phyloP scores from a whole-genome alignment of 2,797 vertebrate genomes.

The Lates japonicus region DNA sequence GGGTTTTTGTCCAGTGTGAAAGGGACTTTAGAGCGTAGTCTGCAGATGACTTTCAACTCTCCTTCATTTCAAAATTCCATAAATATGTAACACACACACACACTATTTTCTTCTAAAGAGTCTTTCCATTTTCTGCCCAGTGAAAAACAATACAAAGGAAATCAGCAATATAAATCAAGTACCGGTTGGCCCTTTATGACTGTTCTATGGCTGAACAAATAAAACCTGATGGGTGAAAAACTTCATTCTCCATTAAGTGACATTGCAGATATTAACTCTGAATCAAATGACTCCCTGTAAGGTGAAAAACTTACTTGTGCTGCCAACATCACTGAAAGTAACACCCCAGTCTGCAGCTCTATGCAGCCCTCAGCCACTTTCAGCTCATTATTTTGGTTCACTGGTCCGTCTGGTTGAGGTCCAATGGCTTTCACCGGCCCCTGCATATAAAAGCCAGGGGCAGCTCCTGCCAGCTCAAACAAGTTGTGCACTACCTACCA shows the following conservation, averaged over 20 bases:
- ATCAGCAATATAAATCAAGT: not conserved
- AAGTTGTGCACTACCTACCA: constrained; percentile 40
- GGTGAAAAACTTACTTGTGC: constrained; percentile 40
- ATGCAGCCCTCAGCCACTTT: constrained; percentile 60
- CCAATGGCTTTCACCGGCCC: constrained; percentile 54
- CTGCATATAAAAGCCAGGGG: constrained; percentile 55
- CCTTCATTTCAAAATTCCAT: not conserved
- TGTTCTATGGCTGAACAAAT: constrained; percentile 1
- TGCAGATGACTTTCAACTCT: not conserved
- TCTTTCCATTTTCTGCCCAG: not conserved
- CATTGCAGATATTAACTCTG: constrained; percentile 36
- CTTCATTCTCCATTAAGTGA: constrained; percentile 16
- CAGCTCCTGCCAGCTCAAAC: constrained; percentile 47
- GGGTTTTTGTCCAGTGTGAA: too few species aligned
- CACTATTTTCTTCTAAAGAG: not conserved
- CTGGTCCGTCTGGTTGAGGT: constrained; percentile 72
- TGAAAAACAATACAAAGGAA: not conserved
- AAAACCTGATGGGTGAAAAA: constrained; percentile 24
- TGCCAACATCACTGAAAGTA: constrained; percentile 48
- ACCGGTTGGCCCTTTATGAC: not conserved
- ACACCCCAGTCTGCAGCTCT: constrained; percentile 50
- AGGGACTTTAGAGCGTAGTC: not conserved
- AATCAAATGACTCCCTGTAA: constrained; percentile 36
- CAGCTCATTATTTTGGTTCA: constrained; percentile 80
- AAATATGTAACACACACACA: not conserved